Evolutionary conservation across 1,140 invertebrate species (phyloP), one percentile per base, ranked within the genome.

Genomic region (Drosophila rufa): DNA sequence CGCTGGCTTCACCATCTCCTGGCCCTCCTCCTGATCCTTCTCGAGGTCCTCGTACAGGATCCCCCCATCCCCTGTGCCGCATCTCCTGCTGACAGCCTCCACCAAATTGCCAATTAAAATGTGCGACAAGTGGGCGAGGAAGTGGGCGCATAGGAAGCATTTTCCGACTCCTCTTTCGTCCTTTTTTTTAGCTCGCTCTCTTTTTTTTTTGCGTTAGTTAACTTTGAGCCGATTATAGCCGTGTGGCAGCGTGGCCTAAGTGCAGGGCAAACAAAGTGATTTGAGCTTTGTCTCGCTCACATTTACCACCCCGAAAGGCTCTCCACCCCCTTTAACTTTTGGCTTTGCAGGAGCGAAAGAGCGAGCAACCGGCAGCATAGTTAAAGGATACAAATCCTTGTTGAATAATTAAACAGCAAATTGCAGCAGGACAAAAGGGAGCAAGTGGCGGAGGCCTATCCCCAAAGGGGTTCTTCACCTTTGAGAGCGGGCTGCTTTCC

Each of bases 91-190:
- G 82, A 81, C 82, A 85, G 82, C 75, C 76, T 86, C 66, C 82
- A 70, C 80, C 80, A 87, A 87, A 87, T 87, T 87, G 83, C 83
- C 83, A 87, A 87, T 87, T 87, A 87, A 87, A 87, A 87, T 82
- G 80, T 87, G 83, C 80, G 83, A 80, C 75, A 87, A 74, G 65
- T 65, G 67, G 76, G 56, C 55, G 42, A 65, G 67, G 58, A 64
- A 74, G 62, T 38, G 62, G 69, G 69, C 47, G 55, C 43, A 64
- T 33, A 60, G 60, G 58, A 40, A 70, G 75, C 50, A 59, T 61
- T 55, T 79, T 61, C 59, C 46, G 22, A 30, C 58, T 43, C 40
- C 66, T 56, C 43, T 19, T 42, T 45, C 50, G 53, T 56, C 19
- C 33, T 51, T 25, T 70, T 33, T 48, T 15, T 48, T 66, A 33